A percentile compares a stretch with the other conserved stretches of the same genome.
Conservation (phyloP, 2,888 invertebrate genomes). For the Osmoderma eremita region DNA sequence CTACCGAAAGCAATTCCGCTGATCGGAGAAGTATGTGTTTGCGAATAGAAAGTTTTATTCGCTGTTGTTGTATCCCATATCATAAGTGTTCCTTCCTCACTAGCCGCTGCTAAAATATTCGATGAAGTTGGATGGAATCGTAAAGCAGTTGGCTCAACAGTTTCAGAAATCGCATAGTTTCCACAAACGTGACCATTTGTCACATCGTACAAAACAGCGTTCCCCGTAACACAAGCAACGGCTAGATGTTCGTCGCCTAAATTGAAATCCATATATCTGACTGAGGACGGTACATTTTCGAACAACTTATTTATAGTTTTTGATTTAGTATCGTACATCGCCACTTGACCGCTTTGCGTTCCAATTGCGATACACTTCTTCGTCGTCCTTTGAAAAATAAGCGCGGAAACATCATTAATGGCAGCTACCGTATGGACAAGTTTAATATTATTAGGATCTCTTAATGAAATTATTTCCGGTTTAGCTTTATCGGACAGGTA, state of each 20-base stretch:
- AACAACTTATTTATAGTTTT: conserved; percentile 52
- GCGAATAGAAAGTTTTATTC: conserved; percentile 46
- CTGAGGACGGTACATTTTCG: conserved; percentile 47
- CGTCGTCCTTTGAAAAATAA: conserved; percentile 55
- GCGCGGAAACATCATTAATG: conserved; percentile 51
- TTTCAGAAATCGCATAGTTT: conserved; percentile 41
- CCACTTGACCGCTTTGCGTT: conserved; percentile 54
- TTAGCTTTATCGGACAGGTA: conserved; percentile 53
- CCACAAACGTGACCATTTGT: conserved; percentile 40
- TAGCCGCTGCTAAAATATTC: conserved; percentile 52
- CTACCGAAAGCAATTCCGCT: conserved; percentile 53
- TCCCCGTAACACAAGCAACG: conserved; percentile 46
- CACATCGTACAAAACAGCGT: conserved; percentile 47
- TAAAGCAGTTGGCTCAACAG: conserved; percentile 40
- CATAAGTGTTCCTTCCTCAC: conserved; percentile 52
- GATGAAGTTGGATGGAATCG: conserved; percentile 52
- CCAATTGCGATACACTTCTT: conserved; percentile 57
- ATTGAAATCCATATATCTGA: conserved; percentile 54
- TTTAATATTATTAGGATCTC: conserved; percentile 52
- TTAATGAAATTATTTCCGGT: conserved; percentile 56
- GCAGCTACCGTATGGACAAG: conserved; percentile 56
- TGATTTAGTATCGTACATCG: conserved; percentile 58
- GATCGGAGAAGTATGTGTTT: conserved; percentile 51
- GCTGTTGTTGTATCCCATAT: conserved; percentile 41
- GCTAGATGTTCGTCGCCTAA: conserved; percentile 53